Evolutionary conservation across 1,140 invertebrate genomes (phyloP).

Genomic region (Neodiprion fabricii): DNA sequence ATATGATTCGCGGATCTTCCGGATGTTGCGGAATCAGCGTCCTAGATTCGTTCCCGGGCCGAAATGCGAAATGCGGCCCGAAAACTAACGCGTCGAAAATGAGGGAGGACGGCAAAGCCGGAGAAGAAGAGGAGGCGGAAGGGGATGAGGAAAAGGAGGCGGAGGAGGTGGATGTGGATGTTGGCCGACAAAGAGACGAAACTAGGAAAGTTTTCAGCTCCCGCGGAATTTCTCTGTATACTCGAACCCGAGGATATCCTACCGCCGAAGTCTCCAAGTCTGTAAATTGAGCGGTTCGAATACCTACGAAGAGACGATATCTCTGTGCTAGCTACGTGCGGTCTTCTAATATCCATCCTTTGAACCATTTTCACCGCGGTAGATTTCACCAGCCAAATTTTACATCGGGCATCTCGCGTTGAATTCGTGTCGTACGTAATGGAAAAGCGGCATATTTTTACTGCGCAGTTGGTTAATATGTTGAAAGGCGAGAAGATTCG

Average conservation of each 20-base stretch:
- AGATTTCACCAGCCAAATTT: no score
- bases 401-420: no score
- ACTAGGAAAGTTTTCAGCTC: not conserved
- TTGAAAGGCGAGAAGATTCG: no score
- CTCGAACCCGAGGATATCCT: no score
- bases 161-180: constrained; percentile 15
- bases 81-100: no score
- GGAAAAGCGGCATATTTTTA: no score
- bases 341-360: not conserved
- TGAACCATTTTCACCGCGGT: not conserved
- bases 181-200: not conserved
- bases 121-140: not conserved
- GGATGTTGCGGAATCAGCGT: not conserved
- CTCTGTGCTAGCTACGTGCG: no score
- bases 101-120: constrained; percentile 9
- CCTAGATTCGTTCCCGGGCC: no score
- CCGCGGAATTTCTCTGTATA: not conserved
- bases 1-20: not conserved
- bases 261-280: not conserved
- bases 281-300: not conserved
- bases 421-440: no score
- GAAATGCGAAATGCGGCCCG: no score
- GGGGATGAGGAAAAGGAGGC: not conserved
- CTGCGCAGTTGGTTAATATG: no score
- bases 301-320: not conserved